Conservation (phyloP, 2,113 vertebrate species). For the Barnardius zonarius region DNA sequence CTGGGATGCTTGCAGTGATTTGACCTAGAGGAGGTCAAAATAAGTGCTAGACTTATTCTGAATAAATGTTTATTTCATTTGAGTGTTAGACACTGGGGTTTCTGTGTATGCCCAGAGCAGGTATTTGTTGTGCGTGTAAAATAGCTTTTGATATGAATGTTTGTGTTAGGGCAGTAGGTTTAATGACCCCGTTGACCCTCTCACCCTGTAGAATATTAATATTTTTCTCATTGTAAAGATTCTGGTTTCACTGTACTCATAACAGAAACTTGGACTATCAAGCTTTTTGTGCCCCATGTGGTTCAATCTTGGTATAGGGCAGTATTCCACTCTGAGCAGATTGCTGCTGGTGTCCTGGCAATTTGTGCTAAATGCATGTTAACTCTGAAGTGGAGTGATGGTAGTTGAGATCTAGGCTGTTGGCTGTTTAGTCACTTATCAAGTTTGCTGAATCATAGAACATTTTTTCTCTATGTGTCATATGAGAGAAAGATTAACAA, state of each 20-base stretch:
- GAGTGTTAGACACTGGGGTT: neutral
- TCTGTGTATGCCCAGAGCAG: neutral
- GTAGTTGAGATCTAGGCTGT: neutral
- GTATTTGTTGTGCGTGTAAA: neutral
- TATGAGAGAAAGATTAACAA: neutral
- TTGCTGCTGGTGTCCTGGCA: neutral
- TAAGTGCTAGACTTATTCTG: neutral
- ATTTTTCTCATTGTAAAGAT: neutral
- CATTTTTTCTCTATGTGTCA: neutral
- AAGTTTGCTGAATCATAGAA: slow-evolving; percentile 31
- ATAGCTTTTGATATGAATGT: neutral
- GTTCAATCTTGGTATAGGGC: neutral
- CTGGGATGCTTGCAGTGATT: neutral
- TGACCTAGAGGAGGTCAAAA: neutral
- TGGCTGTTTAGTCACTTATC: neutral
- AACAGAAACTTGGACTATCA: neutral
- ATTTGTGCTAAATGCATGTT: neutral
- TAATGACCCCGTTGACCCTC: neutral
- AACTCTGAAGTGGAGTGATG: neutral
- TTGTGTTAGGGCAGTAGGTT: neutral
- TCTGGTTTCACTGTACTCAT: neutral
- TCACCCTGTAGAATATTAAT: neutral
- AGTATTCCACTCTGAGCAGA: neutral
- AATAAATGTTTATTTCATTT: neutral
- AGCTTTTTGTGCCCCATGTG: neutral